phyloP scores from a whole-genome alignment of 2,888 invertebrate genomes.

The Scotopteryx bipunctaria region DNA sequence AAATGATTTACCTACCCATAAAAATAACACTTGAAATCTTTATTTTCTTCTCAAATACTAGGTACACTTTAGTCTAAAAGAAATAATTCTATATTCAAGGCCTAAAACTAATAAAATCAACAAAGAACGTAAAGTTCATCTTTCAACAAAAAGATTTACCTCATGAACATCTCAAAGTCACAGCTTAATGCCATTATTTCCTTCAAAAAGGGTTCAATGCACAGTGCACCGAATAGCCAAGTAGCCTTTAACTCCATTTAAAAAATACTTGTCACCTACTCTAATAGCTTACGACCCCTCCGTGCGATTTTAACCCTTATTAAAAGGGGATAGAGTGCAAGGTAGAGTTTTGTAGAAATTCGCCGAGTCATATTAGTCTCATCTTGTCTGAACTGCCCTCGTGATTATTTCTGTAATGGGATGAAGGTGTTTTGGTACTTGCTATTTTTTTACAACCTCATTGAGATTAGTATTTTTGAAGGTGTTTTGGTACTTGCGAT shows the following conservation, averaged over 20 bases:
- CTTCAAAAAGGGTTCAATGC: conserved; percentile 10
- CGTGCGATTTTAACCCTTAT: conserved; percentile 21
- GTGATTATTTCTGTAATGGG: conserved; percentile 58
- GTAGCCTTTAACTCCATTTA: conserved; percentile 29
- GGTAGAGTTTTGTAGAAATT: conserved; percentile 46
- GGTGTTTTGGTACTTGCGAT: too few species aligned
- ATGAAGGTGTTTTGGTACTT: conserved; percentile 51
- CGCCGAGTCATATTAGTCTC: conserved; percentile 76
- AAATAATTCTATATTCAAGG: too few species aligned
- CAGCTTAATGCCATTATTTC: conserved; percentile 10
- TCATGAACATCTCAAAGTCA: neutral
- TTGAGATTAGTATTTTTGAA: too few species aligned
- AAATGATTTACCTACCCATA: too few species aligned
- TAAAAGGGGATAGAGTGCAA: conserved; percentile 9
- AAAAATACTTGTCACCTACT: conserved; percentile 39
- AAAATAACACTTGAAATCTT: too few species aligned
- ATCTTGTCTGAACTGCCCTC: conserved; percentile 67
- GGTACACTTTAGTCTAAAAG: too few species aligned
- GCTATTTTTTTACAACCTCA: conserved; percentile 10
- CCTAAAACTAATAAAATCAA: too few species aligned
- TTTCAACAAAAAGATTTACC: neutral
- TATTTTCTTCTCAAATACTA: too few species aligned
- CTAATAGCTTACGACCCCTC: conserved; percentile 30
- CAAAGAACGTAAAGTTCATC: too few species aligned
- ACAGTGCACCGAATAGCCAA: conserved; percentile 26